Conservation (phyloP, 2,888 invertebrate species). For the Deilephila porcellus region DNA sequence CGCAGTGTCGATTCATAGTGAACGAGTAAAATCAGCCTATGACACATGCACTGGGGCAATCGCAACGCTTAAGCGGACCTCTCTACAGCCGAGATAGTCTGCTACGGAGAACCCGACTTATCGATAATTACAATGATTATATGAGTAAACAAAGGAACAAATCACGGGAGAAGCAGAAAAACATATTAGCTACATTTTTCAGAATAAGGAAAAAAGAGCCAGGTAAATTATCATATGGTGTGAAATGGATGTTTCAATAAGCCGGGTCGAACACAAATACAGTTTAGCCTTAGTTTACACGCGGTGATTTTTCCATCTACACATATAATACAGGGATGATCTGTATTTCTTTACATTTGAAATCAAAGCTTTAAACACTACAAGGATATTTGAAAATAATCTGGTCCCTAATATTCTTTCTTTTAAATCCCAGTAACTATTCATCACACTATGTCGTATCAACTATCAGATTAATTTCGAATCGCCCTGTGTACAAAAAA, state of each 20-base stretch:
- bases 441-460: background rate
- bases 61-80: background rate
- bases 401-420: slow-evolving; percentile 21
- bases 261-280: slow-evolving; percentile 5
- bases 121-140: background rate
- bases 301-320: background rate
- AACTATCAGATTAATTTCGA: slow-evolving; percentile 22
- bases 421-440: background rate
- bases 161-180: background rate
- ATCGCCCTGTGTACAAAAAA: slow-evolving; percentile 31
- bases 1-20: background rate
- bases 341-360: background rate
- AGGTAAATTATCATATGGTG: too few species aligned
- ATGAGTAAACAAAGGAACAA: too few species aligned
- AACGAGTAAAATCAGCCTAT: slow-evolving; percentile 21
- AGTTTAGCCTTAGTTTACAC: slow-evolving; percentile 20
- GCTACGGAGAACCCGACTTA: background rate
- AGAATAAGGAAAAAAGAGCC: too few species aligned
- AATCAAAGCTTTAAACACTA: background rate
- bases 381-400: slow-evolving; percentile 26
- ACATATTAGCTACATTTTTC: too few species aligned
- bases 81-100: slow-evolving; percentile 14
- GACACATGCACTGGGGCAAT: slow-evolving; percentile 26
- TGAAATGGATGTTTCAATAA: background rate
- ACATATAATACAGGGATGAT: background rate